phyloP scores from a whole-genome alignment of 2,888 invertebrate genomes.

The Leptinotarsa tumamoca region DNA sequence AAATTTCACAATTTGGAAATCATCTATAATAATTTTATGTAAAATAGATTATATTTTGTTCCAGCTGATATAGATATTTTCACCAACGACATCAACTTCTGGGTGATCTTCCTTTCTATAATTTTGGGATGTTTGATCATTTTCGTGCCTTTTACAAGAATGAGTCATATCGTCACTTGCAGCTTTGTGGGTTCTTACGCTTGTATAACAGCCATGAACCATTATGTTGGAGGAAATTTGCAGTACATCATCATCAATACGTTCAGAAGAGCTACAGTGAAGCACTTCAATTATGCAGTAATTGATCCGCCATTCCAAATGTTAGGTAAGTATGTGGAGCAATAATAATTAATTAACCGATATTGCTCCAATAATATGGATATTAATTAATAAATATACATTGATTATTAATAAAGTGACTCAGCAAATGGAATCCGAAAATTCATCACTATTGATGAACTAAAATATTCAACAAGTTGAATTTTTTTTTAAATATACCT shows the following conservation, averaged over 20 bases:
- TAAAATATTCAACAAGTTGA: too few species aligned
- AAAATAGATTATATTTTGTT: slow-evolving; percentile 53
- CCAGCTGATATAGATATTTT: slow-evolving; percentile 68
- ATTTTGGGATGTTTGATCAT: slow-evolving; percentile 43
- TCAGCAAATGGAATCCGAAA: too few species aligned
- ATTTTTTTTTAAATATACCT: too few species aligned
- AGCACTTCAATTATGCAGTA: slow-evolving; percentile 71
- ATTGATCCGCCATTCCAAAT: slow-evolving; percentile 73
- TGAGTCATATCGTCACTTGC: slow-evolving; percentile 74
- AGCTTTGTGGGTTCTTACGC: slow-evolving; percentile 75
- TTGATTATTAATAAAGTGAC: too few species aligned
- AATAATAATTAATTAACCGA: not conserved
- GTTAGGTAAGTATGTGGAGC: slow-evolving; percentile 67
- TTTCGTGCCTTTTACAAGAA: slow-evolving; percentile 67
- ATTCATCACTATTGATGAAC: too few species aligned
- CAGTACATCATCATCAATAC: slow-evolving; percentile 78
- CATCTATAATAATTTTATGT: too few species aligned
- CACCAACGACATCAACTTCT: slow-evolving; percentile 72
- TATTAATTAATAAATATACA: too few species aligned
- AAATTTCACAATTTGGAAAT: too few species aligned
- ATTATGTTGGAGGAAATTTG: slow-evolving; percentile 74
- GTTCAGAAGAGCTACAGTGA: slow-evolving; percentile 73
- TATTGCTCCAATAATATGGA: too few species aligned
- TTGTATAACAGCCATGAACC: slow-evolving; percentile 74
- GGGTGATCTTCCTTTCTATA: slow-evolving; percentile 71